Evolutionary conservation across 2,113 vertebrate species (phyloP).

Genomic region (Pangasianodon gigas): DNA sequence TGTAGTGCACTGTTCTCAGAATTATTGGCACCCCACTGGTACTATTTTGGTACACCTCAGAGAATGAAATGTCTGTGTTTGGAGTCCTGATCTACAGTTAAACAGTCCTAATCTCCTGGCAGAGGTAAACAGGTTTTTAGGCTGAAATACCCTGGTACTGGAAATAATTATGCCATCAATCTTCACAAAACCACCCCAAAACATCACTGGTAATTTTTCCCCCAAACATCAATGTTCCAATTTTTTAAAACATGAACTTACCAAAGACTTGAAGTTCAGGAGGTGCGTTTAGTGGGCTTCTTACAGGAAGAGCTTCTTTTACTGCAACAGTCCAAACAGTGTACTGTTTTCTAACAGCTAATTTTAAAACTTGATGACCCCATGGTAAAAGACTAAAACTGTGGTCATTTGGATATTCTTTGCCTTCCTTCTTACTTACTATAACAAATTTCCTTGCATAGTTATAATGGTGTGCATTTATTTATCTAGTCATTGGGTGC

Average conservation of each 20-base stretch:
- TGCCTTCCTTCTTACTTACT: not conserved
- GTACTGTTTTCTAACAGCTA: too few species aligned
- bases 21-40: not conserved
- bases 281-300: not conserved
- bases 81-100: not conserved
- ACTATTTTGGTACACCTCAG: not conserved
- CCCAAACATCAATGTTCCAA: not conserved
- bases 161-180: not conserved
- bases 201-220: not conserved
- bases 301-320: not conserved
- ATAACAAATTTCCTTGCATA: not conserved
- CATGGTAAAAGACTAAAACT: not conserved
- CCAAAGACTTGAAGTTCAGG: not conserved
- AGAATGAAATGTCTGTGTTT: not conserved
- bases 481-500: too few species aligned
- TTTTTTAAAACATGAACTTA: not conserved
- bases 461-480: not conserved
- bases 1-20: not conserved
- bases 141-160: not conserved
- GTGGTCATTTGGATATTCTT: not conserved
- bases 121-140: not conserved
- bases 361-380: not conserved
- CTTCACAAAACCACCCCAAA: not conserved
- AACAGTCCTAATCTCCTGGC: not conserved
- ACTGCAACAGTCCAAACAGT: not conserved